Evolutionary conservation across 2,113 vertebrate species (phyloP).

Genomic region (Podarcis raffonei): DNA sequence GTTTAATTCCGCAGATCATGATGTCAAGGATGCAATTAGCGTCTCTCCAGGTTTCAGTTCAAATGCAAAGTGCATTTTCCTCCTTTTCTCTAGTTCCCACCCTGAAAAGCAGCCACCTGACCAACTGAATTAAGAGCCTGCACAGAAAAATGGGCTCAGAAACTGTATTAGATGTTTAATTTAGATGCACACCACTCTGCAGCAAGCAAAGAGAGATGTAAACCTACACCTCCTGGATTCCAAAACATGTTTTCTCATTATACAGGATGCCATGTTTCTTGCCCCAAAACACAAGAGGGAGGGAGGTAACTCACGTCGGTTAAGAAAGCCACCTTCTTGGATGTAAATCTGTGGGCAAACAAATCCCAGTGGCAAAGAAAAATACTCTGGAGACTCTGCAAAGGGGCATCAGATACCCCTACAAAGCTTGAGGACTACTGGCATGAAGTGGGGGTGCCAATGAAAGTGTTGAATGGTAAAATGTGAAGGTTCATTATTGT

Average conservation of each 20-base stretch:
- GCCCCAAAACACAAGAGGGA: conserved; percentile 19
- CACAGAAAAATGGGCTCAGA: conserved; percentile 44
- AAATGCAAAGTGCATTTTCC: conserved; percentile 62
- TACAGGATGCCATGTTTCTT: conserved; percentile 59
- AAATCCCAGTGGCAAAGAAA: background rate
- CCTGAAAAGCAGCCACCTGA: background rate
- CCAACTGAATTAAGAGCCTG: conserved; percentile 33
- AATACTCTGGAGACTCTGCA: background rate
- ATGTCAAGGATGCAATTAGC: conserved; percentile 52
- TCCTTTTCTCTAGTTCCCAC: conserved; percentile 32
- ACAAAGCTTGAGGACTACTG: background rate
- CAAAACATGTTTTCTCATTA: background rate
- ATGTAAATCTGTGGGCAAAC: background rate
- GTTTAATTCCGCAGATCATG: conserved; percentile 61
- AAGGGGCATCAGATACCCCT: background rate
- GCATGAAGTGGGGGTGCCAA: background rate
- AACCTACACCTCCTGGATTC: background rate
- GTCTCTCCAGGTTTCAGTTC: conserved; percentile 42
- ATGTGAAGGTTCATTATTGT: too few relatives aligned
- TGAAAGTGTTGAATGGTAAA: too few relatives aligned
- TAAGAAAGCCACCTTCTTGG: too few relatives aligned
- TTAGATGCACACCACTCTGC: background rate
- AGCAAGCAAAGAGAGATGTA: too few relatives aligned
- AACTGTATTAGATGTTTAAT: background rate
- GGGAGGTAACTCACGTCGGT: too few relatives aligned